Evolutionary conservation across 2,113 vertebrate species (phyloP), one percentile per base, ranked within the genome.

Genomic region (Solea senegalensis): DNA sequence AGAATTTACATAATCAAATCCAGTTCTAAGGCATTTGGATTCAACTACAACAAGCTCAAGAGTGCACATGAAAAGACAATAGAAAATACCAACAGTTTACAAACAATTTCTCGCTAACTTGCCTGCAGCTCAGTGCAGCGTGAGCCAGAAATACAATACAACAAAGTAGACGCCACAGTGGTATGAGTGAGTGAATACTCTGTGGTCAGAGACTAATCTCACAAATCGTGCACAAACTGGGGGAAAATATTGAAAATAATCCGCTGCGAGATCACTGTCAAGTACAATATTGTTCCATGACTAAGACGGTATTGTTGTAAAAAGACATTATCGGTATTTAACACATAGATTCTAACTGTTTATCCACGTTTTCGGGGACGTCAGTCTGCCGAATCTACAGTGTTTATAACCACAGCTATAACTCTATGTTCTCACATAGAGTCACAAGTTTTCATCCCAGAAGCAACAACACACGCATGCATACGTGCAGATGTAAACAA

Each of bases 331-430:
- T 10, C 11, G 39, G 41, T 34, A 48, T 77, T 52, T 9, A 34
- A 34, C 5, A 34, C 34, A 34, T 34, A 34, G 34, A 34, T 34
- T 80, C 34, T 72, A 74, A 60, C 66, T 67, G 45, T 55, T 58
- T 55, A 8, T 68, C 53, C 40, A 60, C 28, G 53, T 14, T 68
- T 84, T 78, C 87, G 53, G 54, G 76, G 85, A 90, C 89, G 71
- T 76, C 69, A 75, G 87, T 90, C 64, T 91, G 91, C 48, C 21
- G 62, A 69, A 69, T 65, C 59, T 75, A 60, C 57, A 61, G 13
- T 71, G 73, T 65, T 82, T 74, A 69, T 53, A 61, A 85, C 76
- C 65, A 10, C 65, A 81, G 14, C 21, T 21, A 21, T 1, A 34
- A 34, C 34, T 34, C 3, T 34, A 34, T 34, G 5, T 34, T 34